These are phyloP conservation scores for Austrolebias charrua DNA, from an alignment of 2,797 vertebrate species.

Conservation along the genomic window DNA sequence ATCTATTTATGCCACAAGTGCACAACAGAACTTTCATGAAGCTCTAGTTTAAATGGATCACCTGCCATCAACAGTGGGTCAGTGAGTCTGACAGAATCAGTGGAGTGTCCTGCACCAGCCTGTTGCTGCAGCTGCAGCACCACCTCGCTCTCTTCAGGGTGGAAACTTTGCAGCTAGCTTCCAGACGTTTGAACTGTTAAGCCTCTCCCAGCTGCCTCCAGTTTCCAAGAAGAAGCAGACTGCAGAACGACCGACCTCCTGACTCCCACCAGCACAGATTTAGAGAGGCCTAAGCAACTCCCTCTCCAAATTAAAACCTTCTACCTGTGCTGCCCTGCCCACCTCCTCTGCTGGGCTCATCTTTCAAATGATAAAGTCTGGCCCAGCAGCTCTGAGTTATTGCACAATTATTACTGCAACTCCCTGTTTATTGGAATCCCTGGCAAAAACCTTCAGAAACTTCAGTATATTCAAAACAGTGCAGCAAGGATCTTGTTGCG, in stretches of 20 bases:
- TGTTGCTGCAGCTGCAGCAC: conserved; percentile 12
- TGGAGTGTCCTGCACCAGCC: conserved; percentile 21
- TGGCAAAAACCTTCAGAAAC: too few species aligned
- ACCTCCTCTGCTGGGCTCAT: conserved; percentile 58
- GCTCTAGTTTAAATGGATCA: not conserved
- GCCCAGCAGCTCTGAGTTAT: not conserved
- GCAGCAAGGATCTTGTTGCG: too few species aligned
- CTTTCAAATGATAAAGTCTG: conserved; percentile 49
- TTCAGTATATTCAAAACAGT: too few species aligned
- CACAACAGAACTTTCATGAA: not conserved
- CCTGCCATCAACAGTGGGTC: not conserved
- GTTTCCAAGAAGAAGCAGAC: conserved; percentile 56
- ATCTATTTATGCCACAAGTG: too few species aligned
- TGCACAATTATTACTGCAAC: too few species aligned
- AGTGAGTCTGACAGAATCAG: conserved; percentile 5
- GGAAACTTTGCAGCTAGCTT: conserved; percentile 61
- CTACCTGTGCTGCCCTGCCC: conserved; percentile 61
- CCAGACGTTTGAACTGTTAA: conserved; percentile 70
- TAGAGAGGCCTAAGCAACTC: conserved; percentile 32
- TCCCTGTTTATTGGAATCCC: too few species aligned
- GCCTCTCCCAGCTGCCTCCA: conserved; percentile 69
- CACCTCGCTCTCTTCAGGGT: conserved; percentile 44
- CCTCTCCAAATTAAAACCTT: conserved; percentile 40
- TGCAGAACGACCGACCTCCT: conserved; percentile 46
- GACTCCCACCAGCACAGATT: conserved; percentile 37